phyloP scores from a whole-genome alignment of 2,113 vertebrate genomes.

The Otolemur garnettii region DNA sequence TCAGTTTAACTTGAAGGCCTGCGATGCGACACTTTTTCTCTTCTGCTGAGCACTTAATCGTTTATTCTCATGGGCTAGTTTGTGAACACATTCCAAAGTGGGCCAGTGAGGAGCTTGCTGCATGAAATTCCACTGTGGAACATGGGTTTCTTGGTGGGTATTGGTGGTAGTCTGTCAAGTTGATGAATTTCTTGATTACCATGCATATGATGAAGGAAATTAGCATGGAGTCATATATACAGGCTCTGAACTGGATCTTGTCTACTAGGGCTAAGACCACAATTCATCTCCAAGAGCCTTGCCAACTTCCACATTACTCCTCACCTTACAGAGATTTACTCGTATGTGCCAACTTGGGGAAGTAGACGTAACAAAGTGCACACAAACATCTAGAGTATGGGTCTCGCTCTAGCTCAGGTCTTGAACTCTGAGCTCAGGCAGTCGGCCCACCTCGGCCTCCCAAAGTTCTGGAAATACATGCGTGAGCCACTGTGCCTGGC shows the following conservation, averaged over 20 bases:
- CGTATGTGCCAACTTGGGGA: not conserved
- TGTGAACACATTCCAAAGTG: not conserved
- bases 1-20: not conserved
- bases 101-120: not conserved
- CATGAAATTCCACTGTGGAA: not conserved
- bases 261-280: not conserved
- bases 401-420: no score
- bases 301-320: not conserved
- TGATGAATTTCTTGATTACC: not conserved
- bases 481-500: not conserved
- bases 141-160: not conserved
- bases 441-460: no score
- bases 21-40: not conserved
- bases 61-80: not conserved
- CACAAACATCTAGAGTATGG: not conserved
- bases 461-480: no score
- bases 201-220: rapidly evolving
- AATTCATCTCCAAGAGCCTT: not conserved
- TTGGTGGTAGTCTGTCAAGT: not conserved
- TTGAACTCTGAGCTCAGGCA: no score
- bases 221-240: not conserved
- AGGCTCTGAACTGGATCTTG: not conserved
- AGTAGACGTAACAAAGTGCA: not conserved
- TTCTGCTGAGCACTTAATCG: not conserved
- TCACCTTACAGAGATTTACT: not conserved